Evolutionary conservation across 1,140 invertebrate genomes (phyloP).

Genomic region (Camponotus vicinus): DNA sequence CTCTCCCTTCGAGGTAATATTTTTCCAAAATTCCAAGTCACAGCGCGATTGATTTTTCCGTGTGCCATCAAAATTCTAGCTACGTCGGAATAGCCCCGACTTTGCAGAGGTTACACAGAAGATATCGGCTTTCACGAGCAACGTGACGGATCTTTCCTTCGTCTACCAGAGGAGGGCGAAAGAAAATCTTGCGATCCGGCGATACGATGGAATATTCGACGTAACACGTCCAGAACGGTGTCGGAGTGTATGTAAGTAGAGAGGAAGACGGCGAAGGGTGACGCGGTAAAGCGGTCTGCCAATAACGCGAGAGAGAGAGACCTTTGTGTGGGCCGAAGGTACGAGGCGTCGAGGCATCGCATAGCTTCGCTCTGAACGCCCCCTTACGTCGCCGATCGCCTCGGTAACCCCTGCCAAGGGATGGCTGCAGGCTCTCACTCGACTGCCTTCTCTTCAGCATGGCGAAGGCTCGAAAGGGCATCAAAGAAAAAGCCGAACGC

Average conservation of each 20-base stretch:
- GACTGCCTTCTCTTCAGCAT: conserved; percentile 68
- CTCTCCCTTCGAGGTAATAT: not conserved
- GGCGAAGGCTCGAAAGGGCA: conserved; percentile 74
- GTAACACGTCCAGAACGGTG: conserved; percentile 73
- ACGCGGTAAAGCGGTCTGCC: conserved; percentile 77
- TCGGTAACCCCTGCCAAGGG: conserved; percentile 57
- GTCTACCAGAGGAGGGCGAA: conserved; percentile 68
- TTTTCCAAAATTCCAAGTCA: conserved; percentile 46
- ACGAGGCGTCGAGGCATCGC: conserved; percentile 74
- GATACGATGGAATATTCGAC: conserved; percentile 74
- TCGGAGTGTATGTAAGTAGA: conserved; percentile 43
- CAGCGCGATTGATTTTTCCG: conserved; percentile 68
- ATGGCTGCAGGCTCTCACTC: conserved; percentile 73
- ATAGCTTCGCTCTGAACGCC: conserved; percentile 66
- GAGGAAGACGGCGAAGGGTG: conserved; percentile 60
- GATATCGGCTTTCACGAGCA: conserved; percentile 75
- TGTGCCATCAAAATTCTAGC: conserved; percentile 73
- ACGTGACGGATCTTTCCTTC: conserved; percentile 74
- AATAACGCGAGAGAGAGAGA: conserved; percentile 73
- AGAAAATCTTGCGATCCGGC: conserved; percentile 74
- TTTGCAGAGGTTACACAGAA: conserved; percentile 72
- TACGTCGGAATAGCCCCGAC: conserved; percentile 70
- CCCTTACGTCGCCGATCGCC: conserved; percentile 46
- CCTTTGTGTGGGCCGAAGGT: conserved; percentile 73
- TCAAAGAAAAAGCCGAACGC: conserved; percentile 77